A percentile compares a stretch with the other conserved stretches of the same genome.
phyloP scores from a whole-genome alignment of 2,888 invertebrate species.

The Microctonus aethiopoides region DNA sequence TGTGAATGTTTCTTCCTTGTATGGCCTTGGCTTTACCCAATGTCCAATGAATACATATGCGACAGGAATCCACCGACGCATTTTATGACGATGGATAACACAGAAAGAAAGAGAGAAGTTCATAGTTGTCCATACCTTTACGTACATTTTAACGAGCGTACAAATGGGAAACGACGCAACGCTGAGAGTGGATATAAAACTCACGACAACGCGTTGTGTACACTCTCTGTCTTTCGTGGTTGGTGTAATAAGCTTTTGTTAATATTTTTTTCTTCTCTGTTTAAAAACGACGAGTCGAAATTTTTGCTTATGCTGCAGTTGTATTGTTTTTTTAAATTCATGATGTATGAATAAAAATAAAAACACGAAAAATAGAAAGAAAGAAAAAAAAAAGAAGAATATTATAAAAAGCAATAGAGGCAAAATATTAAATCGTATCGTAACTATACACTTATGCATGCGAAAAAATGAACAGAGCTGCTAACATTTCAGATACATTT shows the following conservation, averaged over 20 bases:
- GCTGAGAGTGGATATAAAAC: constrained; percentile 15
- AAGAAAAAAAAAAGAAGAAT: not conserved
- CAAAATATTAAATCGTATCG: not conserved
- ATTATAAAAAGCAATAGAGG: not conserved
- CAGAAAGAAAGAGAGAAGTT: constrained; percentile 32
- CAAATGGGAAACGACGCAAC: constrained; percentile 34
- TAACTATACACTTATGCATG: not conserved
- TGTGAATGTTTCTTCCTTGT: constrained; percentile 19
- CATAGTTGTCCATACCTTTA: constrained; percentile 52
- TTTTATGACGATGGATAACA: constrained; percentile 43
- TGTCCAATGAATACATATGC: constrained; percentile 36
- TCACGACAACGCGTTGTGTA: constrained; percentile 6
- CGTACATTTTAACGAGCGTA: constrained; percentile 38
- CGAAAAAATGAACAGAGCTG: not conserved
- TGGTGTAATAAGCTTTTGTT: constrained; percentile 39
- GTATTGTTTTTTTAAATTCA: constrained; percentile 8
- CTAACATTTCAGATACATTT: not conserved
- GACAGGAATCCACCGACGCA: constrained; percentile 37
- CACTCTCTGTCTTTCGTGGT: constrained; percentile 18
- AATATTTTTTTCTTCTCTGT: constrained; percentile 33
- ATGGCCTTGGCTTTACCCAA: constrained; percentile 25
- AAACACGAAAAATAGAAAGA: too few relatives aligned
- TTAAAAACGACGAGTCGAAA: constrained; percentile 23
- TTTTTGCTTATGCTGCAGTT: constrained; percentile 25
- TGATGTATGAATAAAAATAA: not conserved